Conservation (phyloP, 2,797 vertebrate species). For the Hippopotamyrus pictus region DNA sequence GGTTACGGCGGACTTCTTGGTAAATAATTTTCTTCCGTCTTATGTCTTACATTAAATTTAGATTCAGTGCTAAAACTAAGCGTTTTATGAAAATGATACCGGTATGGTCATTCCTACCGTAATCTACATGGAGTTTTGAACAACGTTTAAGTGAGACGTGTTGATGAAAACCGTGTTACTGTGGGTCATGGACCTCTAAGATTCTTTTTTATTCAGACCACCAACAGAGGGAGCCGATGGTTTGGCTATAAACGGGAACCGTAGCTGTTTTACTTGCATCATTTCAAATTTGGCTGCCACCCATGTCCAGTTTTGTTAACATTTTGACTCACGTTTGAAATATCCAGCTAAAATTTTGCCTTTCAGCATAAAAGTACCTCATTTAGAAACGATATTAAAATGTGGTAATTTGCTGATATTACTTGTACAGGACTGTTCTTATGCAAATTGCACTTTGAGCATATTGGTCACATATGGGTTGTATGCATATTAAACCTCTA, state of each 20-base stretch:
- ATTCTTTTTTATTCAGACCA: background rate
- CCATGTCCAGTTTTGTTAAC: background rate
- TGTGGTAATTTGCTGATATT: background rate
- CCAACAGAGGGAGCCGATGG: constrained; percentile 19
- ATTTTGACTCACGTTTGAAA: background rate
- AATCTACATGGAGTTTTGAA: background rate
- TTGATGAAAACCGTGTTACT: background rate
- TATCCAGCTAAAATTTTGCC: background rate
- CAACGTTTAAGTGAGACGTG: background rate
- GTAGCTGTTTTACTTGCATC: background rate
- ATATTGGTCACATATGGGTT: background rate
- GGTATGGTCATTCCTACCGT: background rate
- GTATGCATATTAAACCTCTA: background rate
- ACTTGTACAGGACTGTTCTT: background rate
- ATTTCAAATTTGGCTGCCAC: background rate
- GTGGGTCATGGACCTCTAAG: background rate
- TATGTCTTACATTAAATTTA: background rate
- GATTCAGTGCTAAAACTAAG: background rate
- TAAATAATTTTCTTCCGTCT: constrained; percentile 39
- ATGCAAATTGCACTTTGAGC: background rate
- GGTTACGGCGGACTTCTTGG: constrained; percentile 88
- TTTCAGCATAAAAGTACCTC: background rate
- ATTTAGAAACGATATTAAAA: background rate
- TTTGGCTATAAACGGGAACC: background rate
- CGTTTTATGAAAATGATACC: background rate